These are phyloP conservation scores for Elachura formosa DNA, from an alignment of 2,113 vertebrate species.

Conservation along the genomic window DNA sequence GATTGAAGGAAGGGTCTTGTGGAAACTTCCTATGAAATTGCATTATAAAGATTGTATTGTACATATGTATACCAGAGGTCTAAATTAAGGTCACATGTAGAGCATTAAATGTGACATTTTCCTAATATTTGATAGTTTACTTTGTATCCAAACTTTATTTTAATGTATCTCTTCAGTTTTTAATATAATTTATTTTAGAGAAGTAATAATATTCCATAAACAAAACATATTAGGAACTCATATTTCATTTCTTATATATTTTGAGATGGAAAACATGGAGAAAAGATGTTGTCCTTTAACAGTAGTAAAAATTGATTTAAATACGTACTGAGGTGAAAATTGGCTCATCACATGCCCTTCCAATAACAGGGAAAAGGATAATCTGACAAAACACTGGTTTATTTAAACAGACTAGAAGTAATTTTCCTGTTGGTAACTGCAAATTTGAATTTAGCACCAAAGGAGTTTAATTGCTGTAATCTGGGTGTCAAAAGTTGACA, in stretches of 20 bases:
- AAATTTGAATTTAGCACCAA: background rate
- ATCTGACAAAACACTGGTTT: background rate
- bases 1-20: background rate
- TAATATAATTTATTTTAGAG: background rate
- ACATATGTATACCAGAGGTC: background rate
- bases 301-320: background rate
- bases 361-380: background rate
- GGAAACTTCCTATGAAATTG: background rate
- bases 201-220: background rate
- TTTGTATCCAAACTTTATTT: background rate
- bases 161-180: background rate
- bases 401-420: background rate
- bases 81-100: background rate
- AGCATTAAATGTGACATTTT: background rate
- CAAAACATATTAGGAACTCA: background rate
- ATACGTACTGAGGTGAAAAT: background rate
- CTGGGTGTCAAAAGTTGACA: background rate
- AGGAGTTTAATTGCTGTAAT: slow-evolving; percentile 8
- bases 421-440: background rate
- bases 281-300: background rate
- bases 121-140: background rate
- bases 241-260: background rate
- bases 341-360: background rate
- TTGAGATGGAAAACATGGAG: background rate
- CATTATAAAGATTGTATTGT: background rate